A percentile compares a stretch with the other conserved stretches of the same genome.
These are phyloP conservation scores for Paedocypris sp. DNA, from an alignment of 2,113 vertebrate species.

Conservation along the genomic window DNA sequence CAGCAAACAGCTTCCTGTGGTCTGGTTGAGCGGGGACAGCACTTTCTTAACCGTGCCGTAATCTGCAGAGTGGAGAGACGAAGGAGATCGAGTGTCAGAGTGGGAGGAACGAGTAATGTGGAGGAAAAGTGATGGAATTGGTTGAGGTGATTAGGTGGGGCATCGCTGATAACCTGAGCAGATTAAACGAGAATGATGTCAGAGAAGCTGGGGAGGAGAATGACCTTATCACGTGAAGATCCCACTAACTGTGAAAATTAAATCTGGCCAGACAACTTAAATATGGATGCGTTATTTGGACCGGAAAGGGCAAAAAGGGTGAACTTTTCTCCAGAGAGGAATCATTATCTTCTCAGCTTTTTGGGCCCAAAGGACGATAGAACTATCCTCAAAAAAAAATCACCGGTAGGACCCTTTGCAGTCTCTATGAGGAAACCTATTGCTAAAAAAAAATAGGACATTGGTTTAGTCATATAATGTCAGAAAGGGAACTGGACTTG, in stretches of 20 bases:
- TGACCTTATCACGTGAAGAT: conserved; percentile 8
- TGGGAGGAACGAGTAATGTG: background rate
- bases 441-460: too few species aligned
- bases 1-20: conserved; percentile 77
- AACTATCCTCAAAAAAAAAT: conserved; percentile 19
- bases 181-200: conserved; percentile 5
- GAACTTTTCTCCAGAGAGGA: background rate
- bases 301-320: background rate
- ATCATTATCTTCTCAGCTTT: conserved; percentile 21
- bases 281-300: conserved; percentile 17
- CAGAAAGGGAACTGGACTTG: conserved; percentile 20
- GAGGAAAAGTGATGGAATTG: conserved; percentile 5
- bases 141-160: conserved; percentile 27
- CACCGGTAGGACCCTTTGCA: too few species aligned
- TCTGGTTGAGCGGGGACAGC: conserved; percentile 78
- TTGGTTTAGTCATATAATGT: conserved; percentile 26
- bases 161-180: background rate
- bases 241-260: background rate
- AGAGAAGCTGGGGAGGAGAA: background rate
- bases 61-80: conserved; percentile 56
- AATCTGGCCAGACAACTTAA: conserved; percentile 51
- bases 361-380: background rate
- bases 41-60: conserved; percentile 93
- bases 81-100: conserved; percentile 6
- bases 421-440: too few species aligned